Evolutionary conservation across 2,113 vertebrate species (phyloP).

Genomic region (Rhea americana): DNA sequence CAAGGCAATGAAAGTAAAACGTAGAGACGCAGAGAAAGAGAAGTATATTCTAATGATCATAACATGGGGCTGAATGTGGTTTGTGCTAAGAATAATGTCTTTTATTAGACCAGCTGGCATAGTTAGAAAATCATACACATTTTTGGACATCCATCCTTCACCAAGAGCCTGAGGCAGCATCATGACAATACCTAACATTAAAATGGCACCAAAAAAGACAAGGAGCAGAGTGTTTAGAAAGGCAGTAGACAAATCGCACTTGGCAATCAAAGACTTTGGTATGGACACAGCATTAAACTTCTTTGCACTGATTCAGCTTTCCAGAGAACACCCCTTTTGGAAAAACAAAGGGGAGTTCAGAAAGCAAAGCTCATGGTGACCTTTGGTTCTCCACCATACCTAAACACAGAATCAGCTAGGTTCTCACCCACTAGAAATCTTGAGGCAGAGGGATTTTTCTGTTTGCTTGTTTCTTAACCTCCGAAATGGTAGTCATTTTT

Average conservation of each 20-base stretch:
- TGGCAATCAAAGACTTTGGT: not conserved
- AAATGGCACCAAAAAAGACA: not conserved
- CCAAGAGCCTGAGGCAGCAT: too few species aligned
- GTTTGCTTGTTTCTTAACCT: not conserved
- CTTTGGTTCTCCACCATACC: fast-evolving
- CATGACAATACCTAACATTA: not conserved
- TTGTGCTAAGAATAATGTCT: too few species aligned
- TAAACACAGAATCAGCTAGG: not conserved
- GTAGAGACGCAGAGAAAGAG: not conserved
- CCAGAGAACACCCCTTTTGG: not conserved
- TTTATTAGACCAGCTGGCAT: too few species aligned
- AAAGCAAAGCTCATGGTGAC: not conserved
- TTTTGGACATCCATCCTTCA: too few species aligned
- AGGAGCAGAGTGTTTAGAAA: not conserved
- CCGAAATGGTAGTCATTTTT: not conserved
- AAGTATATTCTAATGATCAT: not conserved
- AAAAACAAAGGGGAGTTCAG: not conserved
- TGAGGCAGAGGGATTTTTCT: not conserved
- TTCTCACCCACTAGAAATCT: not conserved
- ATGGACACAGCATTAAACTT: not conserved
- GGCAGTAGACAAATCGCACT: not conserved
- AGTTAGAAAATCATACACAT: too few species aligned
- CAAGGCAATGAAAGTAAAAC: not conserved
- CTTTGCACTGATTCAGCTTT: not conserved
- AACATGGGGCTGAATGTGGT: fast-evolving